Base-by-base conservation (phyloP, 2,113 vertebrate species). In the Antigone vipio region DNA sequence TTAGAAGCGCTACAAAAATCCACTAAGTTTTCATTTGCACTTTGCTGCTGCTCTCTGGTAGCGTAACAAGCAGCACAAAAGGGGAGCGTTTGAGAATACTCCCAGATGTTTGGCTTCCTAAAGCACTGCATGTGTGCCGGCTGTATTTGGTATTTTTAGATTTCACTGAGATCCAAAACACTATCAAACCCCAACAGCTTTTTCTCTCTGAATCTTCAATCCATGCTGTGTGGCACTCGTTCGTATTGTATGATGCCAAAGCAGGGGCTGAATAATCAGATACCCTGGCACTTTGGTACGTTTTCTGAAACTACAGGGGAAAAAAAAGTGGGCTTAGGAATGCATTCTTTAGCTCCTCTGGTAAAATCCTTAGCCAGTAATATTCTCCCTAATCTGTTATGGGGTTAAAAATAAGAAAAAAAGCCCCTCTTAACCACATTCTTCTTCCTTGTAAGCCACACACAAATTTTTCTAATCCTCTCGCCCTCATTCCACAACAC, bases 111-210 rank as follows among this genome's bases (percentile, higher is more conserved):
- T 24, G 2, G 47, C 85, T 97, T 92, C 84, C 95, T 97, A 85
- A 98, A 97, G 94, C 92, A 88, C 89, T 90, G 94, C 97, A 97
- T 97, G 94, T 96, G 95, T 97, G 97, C 94, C 21, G 63, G 94
- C 96, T 96, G 96, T 96, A 97, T 92, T 94, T 82, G 95, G 83
- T 98, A 98, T 98, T 98, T 98, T 98, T 98, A 98, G 98, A 93
- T 71, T 94, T 97, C 95, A 96, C 93, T 93, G 95, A 95, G 91
- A 97, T 98, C 92, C 59, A 82, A 95, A 96, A 89, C 93, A 95
- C 91, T 96, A 96, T 89, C 92, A 96, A 94, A 95, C 85, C 95
- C 82, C 80, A 93, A 93, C 93, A 96, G 93, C 93, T 93, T 97
- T 97, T 97, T 97, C 77, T 72, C 85, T 96, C 77, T 72, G 89